A percentile compares a stretch with the other conserved stretches of the same genome.
These are phyloP conservation scores for Lepidochitona cinerea DNA, from an alignment of 2,888 invertebrate genomes.

Conservation along the genomic window DNA sequence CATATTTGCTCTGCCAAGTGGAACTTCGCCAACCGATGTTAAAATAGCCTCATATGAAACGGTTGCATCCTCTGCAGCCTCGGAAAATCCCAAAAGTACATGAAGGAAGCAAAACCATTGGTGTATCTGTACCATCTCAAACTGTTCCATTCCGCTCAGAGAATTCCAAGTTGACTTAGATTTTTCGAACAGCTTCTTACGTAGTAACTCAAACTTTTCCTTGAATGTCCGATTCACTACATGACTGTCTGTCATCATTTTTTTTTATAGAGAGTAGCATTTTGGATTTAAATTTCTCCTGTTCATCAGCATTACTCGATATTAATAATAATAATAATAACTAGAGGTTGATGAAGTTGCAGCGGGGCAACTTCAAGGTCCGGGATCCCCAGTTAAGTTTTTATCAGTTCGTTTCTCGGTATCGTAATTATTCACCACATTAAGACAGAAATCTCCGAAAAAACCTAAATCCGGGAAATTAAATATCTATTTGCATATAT, in stretches of 20 bases:
- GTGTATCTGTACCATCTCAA: neutral
- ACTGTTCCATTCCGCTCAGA: neutral
- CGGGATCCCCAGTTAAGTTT: no score
- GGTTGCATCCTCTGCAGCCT: neutral
- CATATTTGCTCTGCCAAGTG: neutral
- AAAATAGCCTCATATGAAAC: neutral
- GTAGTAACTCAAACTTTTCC: neutral
- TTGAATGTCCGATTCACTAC: neutral
- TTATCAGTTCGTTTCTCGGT: no score
- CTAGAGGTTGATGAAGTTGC: no score
- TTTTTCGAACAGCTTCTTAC: neutral
- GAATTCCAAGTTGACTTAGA: neutral
- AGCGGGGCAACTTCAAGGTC: no score
- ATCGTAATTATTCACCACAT: no score
- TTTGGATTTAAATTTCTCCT: neutral
- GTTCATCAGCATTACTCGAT: neutral
- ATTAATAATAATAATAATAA: no score
- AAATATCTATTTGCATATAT: no score
- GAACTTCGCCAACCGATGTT: neutral
- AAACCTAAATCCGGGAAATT: no score
- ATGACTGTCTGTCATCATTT: neutral
- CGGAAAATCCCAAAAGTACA: neutral
- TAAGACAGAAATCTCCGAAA: no score
- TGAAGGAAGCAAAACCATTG: conserved; percentile 1
- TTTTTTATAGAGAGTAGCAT: neutral